phyloP scores from a whole-genome alignment of 2,797 vertebrate genomes.

The Rhinatrema bivittatum region DNA sequence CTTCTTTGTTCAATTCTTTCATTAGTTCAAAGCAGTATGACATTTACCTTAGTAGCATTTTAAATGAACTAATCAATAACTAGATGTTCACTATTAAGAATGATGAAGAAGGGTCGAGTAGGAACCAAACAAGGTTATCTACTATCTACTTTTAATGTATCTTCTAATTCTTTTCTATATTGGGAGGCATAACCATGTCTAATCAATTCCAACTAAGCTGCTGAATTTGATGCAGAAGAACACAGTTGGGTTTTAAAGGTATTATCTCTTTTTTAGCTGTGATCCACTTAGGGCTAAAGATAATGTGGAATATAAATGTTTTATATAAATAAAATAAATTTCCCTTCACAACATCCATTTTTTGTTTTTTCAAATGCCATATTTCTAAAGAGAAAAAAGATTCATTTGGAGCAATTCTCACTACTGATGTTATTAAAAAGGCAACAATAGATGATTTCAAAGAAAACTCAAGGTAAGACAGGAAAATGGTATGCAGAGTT shows the following conservation, averaged over 20 bases:
- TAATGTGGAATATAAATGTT: no score
- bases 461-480: no score
- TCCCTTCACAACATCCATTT: not conserved
- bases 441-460: not conserved
- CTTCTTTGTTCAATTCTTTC: conserved; percentile 49
- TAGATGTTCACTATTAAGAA: conserved; percentile 40
- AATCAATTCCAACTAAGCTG: conserved; percentile 9
- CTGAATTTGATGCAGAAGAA: not conserved
- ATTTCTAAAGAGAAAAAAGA: not conserved
- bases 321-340: no score
- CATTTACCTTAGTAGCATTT: conserved; percentile 44
- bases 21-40: conserved; percentile 51
- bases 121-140: conserved; percentile 35
- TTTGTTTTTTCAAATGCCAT: not conserved
- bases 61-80: conserved; percentile 31
- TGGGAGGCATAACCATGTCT: conserved; percentile 4
- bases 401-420: not conserved
- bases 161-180: conserved; percentile 14
- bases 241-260: not conserved
- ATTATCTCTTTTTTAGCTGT: no score
- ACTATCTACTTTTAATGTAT: conserved; percentile 36
- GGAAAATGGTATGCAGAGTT: no score
- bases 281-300: no score
- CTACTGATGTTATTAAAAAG: not conserved
- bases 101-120: conserved; percentile 34